A percentile compares a stretch with the other conserved stretches of the same genome.
phyloP scores from a whole-genome alignment of 2,888 invertebrate genomes.

The Hydroisotoma schaefferi region DNA sequence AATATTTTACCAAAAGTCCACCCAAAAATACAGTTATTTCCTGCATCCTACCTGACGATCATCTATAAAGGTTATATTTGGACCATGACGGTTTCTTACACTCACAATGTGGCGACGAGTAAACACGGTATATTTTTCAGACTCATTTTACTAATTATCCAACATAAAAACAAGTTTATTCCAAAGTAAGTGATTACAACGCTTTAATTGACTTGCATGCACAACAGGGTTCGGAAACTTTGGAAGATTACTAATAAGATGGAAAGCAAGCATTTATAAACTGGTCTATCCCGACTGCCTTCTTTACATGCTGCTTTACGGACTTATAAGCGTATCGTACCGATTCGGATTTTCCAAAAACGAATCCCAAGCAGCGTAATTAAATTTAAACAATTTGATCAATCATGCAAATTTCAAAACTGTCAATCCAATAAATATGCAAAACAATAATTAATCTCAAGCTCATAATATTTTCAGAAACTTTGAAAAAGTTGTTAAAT shows the following conservation, averaged over 20 bases:
- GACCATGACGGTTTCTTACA: constrained; percentile 78
- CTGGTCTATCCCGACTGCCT: constrained; percentile 55
- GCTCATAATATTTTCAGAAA: constrained; percentile 57
- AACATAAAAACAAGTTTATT: neutral
- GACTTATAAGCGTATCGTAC: constrained; percentile 52
- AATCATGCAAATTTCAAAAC: neutral
- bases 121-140: constrained; percentile 49
- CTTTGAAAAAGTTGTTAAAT: constrained; percentile 76
- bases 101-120: constrained; percentile 74
- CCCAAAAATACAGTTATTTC: too few species aligned
- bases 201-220: neutral
- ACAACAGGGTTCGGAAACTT: constrained; percentile 80
- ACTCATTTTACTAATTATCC: neutral
- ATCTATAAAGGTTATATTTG: too few species aligned
- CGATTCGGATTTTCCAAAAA: constrained; percentile 47
- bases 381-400: too few species aligned
- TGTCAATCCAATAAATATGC: too few species aligned
- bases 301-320: constrained; percentile 52
- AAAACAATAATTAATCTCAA: too few species aligned
- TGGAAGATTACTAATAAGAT: constrained; percentile 66
- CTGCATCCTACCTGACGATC: too few species aligned
- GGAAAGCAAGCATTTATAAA: constrained; percentile 56
- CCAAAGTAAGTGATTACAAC: neutral
- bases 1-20: too few species aligned
- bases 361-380: too few species aligned